phyloP scores from a whole-genome alignment of 30 jellyfish, hydroid and myxozoan genomes.

The Hydra vulgaris region DNA sequence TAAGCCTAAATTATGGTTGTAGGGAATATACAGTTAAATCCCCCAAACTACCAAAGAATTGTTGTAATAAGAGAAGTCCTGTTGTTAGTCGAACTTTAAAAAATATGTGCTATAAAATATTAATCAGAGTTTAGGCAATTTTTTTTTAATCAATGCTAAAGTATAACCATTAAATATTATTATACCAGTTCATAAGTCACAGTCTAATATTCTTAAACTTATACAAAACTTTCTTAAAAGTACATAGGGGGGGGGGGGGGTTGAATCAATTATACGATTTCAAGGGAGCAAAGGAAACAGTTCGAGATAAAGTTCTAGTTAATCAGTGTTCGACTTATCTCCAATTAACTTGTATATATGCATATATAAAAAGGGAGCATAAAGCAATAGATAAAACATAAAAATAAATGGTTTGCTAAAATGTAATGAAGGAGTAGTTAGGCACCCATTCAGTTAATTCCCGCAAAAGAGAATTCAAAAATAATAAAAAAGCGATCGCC shows the following conservation, averaged over 20 bases:
- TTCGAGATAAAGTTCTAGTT: not conserved
- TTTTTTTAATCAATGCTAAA: not conserved
- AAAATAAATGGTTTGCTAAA: not conserved
- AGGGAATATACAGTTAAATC: not conserved
- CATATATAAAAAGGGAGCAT: not conserved
- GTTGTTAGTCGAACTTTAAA: not conserved
- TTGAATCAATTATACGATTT: not conserved
- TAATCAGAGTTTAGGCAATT: not conserved
- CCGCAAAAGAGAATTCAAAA: not conserved
- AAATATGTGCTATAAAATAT: not conserved
- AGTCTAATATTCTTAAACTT: not conserved
- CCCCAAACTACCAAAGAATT: not conserved
- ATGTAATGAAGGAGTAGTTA: not conserved
- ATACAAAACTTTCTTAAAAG: not conserved
- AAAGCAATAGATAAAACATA: not conserved
- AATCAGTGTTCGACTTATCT: not conserved
- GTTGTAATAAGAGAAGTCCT: not conserved
- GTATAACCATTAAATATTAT: not conserved
- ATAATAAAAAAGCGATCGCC: not conserved
- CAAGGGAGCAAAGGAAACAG: not conserved
- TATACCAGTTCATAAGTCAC: not conserved
- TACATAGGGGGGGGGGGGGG: not conserved
- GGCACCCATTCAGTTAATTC: not conserved
- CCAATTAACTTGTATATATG: not conserved
- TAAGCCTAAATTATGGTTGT: not conserved